Evolutionary conservation across 2,113 vertebrate species (phyloP).

Genomic region (Geococcyx californianus): DNA sequence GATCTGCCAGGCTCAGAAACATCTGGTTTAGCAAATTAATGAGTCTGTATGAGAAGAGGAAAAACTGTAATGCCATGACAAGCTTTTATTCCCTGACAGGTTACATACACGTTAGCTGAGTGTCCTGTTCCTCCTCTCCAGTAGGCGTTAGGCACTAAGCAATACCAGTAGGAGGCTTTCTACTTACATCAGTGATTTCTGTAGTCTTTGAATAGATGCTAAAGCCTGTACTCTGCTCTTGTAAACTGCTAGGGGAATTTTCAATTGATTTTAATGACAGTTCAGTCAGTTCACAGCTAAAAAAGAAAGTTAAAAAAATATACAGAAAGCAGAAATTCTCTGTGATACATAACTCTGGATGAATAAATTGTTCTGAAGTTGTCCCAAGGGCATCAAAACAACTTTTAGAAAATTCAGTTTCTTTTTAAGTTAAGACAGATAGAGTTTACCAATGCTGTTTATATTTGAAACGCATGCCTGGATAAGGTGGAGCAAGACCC

Average conservation of each 20-base stretch:
- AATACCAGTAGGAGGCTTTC: neutral
- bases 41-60: neutral
- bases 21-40: slow-evolving; percentile 44
- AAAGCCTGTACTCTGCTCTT: neutral
- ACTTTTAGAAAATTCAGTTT: neutral
- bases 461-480: neutral
- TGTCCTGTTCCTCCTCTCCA: neutral
- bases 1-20: slow-evolving; percentile 30
- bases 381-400: neutral
- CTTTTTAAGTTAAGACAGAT: neutral
- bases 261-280: neutral
- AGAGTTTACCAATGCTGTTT: neutral
- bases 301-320: neutral
- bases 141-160: neutral
- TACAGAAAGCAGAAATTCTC: neutral
- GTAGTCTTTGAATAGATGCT: neutral
- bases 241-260: neutral
- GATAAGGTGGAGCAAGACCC: neutral
- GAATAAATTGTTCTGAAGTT: neutral
- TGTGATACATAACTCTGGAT: neutral
- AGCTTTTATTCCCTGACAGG: neutral
- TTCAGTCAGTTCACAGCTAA: neutral
- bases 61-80: neutral
- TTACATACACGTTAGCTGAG: neutral
- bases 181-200: neutral